phyloP scores from a whole-genome alignment of 1,140 invertebrate species.

The Riptortus pedestris region DNA sequence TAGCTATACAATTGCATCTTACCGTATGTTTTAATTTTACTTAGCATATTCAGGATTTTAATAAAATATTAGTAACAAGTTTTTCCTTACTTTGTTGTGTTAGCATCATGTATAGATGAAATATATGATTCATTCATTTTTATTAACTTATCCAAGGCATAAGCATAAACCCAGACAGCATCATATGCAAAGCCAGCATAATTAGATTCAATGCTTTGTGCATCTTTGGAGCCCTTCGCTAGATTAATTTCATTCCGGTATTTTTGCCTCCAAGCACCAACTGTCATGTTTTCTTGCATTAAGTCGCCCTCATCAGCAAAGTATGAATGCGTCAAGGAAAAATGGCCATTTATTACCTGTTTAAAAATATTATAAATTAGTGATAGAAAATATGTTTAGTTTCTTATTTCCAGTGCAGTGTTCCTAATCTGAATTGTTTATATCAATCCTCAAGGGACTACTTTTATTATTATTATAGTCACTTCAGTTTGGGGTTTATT shows the following conservation, averaged over 20 bases:
- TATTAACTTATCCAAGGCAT: constrained; percentile 54
- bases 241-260: constrained; percentile 37
- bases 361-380: not conserved
- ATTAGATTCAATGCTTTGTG: constrained; percentile 32
- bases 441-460: no score
- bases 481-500: no score
- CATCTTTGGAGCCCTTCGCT: constrained; percentile 15
- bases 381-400: not conserved
- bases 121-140: constrained; percentile 46
- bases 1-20: no score
- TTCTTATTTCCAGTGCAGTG: no score
- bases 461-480: no score
- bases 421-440: no score
- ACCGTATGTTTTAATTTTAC: no score
- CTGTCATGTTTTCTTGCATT: constrained; percentile 55
- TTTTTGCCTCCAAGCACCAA: constrained; percentile 45
- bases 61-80: no score
- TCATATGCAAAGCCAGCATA: constrained; percentile 74
- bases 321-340: constrained; percentile 57
- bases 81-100: constrained; percentile 49
- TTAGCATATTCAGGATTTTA: no score
- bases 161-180: constrained; percentile 73
- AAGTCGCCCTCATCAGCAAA: constrained; percentile 48
- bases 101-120: constrained; percentile 46
- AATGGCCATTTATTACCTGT: constrained; percentile 63